phyloP scores from a whole-genome alignment of 2,113 vertebrate species.

The Silurus meridionalis region DNA sequence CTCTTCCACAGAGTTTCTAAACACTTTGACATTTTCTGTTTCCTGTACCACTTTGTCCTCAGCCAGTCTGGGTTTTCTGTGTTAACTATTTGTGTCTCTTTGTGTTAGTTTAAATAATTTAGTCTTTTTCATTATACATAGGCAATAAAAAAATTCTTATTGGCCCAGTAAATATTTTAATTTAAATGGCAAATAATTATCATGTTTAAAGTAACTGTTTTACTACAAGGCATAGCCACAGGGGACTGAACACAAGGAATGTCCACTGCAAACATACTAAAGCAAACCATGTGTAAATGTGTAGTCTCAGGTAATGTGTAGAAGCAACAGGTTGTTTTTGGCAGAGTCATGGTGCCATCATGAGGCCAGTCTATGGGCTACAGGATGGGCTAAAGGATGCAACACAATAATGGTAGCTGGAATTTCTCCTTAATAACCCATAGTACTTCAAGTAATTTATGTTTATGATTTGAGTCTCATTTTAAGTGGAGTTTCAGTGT shows the following conservation, averaged over 20 bases:
- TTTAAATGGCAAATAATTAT: neutral
- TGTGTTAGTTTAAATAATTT: constrained; percentile 40
- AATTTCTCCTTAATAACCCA: neutral
- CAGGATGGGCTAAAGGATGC: neutral
- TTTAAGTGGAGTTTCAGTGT: no score
- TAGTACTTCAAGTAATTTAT: neutral
- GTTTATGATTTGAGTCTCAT: no score
- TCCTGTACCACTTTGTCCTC: constrained; percentile 42
- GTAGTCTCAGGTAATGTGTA: neutral
- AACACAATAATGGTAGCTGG: constrained; percentile 1
- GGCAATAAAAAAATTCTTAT: constrained; percentile 10
- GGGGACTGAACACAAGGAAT: neutral
- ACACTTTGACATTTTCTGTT: constrained; percentile 23
- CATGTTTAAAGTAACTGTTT: neutral
- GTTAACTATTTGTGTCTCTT: constrained; percentile 45
- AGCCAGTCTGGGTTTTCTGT: constrained; percentile 45
- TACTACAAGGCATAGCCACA: neutral
- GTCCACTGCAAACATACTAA: neutral
- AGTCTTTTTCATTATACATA: constrained; percentile 30
- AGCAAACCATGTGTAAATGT: neutral
- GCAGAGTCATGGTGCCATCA: constrained; percentile 54
- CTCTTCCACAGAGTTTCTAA: neutral
- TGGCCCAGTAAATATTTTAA: neutral
- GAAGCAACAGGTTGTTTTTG: constrained; percentile 56
- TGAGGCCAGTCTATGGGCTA: constrained; percentile 18